Conservation (phyloP, 1,140 invertebrate genomes). For the Capitella teleta region DNA sequence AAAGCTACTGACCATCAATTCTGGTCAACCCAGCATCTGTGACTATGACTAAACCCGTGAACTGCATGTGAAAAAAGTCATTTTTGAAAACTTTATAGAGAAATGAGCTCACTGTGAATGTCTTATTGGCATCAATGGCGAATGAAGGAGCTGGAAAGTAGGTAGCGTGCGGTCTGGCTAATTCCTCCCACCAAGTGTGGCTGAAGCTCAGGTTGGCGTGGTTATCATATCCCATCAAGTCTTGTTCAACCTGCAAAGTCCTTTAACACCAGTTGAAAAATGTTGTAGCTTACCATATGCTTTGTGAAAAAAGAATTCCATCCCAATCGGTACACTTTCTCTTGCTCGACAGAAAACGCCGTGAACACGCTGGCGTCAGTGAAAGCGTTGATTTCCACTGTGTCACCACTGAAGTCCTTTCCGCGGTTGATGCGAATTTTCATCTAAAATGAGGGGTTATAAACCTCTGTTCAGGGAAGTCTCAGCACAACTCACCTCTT, state of each 20-base stretch:
- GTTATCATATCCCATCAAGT: conserved; percentile 77
- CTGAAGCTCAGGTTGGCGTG: conserved; percentile 65
- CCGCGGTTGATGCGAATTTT: conserved; percentile 79
- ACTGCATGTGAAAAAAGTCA: conserved; percentile 17
- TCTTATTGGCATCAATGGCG: conserved; percentile 84
- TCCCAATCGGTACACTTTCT: not conserved
- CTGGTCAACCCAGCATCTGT: conserved; percentile 50
- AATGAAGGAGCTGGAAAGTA: conserved; percentile 75
- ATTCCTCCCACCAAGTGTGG: conserved; percentile 76
- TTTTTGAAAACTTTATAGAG: not conserved
- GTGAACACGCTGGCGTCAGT: conserved; percentile 88
- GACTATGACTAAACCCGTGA: conserved; percentile 32
- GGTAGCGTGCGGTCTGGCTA: conserved; percentile 72
- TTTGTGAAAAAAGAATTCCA: conserved; percentile 1
- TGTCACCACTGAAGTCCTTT: conserved; percentile 82
- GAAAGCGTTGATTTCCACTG: conserved; percentile 78
- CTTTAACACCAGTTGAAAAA: not conserved
- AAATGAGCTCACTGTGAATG: conserved; percentile 56
- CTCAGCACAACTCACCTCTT: conserved; percentile 27
- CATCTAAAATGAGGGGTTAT: too few species aligned
- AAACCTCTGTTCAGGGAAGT: too few species aligned
- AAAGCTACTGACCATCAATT: conserved; percentile 40
- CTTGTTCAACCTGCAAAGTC: conserved; percentile 57
- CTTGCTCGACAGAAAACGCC: conserved; percentile 50
- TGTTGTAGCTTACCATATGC: not conserved